Evolutionary conservation across 2,888 invertebrate species (phyloP).

Genomic region (Apeira syringaria): DNA sequence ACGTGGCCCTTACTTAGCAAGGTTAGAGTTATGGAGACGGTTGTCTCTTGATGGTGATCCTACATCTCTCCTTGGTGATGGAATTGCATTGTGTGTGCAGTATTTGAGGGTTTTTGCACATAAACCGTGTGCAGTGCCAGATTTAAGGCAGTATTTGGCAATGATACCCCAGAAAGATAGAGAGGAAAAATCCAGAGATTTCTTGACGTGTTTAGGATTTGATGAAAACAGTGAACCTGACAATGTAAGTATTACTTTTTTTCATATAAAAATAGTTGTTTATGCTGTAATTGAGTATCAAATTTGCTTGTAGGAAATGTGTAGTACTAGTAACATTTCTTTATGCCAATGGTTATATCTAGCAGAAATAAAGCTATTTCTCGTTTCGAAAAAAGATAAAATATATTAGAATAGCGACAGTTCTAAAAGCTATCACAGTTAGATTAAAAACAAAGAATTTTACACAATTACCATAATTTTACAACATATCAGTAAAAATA

Average conservation of each 20-base stretch:
- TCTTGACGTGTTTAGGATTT: conserved; percentile 86
- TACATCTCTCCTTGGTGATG: conserved; percentile 82
- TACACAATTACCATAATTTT: too few species aligned
- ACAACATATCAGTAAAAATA: too few species aligned
- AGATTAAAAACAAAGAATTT: too few species aligned
- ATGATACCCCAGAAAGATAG: conserved; percentile 86
- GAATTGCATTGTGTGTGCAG: conserved; percentile 87
- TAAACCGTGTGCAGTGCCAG: conserved; percentile 93
- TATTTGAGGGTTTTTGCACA: conserved; percentile 93
- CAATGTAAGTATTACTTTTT: conserved; percentile 81
- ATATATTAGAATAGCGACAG: too few species aligned
- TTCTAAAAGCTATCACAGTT: too few species aligned
- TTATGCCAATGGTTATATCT: too few species aligned
- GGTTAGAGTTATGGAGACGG: conserved; percentile 89
- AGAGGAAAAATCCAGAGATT: conserved; percentile 81
- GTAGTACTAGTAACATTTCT: too few species aligned
- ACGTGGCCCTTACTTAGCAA: conserved; percentile 93
- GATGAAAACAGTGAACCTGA: conserved; percentile 86
- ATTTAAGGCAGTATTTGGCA: conserved; percentile 89
- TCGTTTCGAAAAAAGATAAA: too few species aligned
- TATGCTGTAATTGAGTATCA: too few species aligned
- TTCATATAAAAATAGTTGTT: too few species aligned
- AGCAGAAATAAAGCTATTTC: too few species aligned
- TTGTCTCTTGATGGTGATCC: conserved; percentile 83
- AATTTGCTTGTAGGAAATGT: too few species aligned